Conservation (phyloP, 2,113 vertebrate genomes). For the Rhineura floridana region DNA sequence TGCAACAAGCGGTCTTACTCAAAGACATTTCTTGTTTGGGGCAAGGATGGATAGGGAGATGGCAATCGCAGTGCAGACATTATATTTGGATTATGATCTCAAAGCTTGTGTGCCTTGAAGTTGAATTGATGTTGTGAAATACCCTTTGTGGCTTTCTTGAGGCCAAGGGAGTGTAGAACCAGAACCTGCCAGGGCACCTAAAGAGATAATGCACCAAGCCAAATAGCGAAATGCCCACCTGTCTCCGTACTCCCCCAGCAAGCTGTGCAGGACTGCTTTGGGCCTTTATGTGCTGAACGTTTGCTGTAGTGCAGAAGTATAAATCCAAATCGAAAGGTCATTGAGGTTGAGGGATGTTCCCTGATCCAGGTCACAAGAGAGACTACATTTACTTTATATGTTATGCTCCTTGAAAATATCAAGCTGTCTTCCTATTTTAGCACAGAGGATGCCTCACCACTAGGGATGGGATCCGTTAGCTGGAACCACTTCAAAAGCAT, state of each 20-base stretch:
- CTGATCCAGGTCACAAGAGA: neutral
- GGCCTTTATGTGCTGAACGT: neutral
- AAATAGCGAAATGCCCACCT: neutral
- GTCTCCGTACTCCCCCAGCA: rapidly evolving
- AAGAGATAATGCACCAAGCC: neutral
- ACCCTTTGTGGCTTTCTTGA: neutral
- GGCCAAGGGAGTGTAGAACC: neutral
- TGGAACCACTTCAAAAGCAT: too few relatives aligned
- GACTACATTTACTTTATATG: rapidly evolving
- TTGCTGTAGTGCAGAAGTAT: too few relatives aligned
- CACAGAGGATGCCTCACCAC: too few relatives aligned
- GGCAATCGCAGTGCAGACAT: neutral
- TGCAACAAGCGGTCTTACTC: neutral
- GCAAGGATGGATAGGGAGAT: too few relatives aligned
- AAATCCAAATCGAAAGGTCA: too few relatives aligned
- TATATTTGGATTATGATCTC: neutral
- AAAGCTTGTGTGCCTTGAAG: neutral
- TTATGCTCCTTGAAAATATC: neutral
- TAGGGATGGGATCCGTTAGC: too few relatives aligned
- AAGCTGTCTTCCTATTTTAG: neutral
- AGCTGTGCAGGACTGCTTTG: neutral
- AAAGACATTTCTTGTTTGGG: neutral
- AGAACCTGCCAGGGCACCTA: neutral
- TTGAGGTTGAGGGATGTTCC: neutral
- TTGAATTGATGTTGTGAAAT: neutral